phyloP scores from a whole-genome alignment of 1,140 invertebrate genomes.

The Odontomachus brunneus region DNA sequence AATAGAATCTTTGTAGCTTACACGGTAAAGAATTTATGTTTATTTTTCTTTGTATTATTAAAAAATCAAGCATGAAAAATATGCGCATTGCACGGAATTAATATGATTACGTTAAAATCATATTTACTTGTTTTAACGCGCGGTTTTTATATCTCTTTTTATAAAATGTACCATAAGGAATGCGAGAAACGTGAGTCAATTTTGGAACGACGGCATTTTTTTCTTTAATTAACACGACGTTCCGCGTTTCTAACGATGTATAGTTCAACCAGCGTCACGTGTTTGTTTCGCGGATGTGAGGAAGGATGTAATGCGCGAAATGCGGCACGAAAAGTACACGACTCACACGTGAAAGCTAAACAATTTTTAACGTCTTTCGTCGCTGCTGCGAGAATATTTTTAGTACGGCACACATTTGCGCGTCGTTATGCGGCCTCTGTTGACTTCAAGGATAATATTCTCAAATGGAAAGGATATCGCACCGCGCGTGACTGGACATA shows the following conservation, averaged over 20 bases:
- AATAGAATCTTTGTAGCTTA: too few species aligned
- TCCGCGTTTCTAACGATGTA: neutral
- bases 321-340: neutral
- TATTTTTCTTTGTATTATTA: too few species aligned
- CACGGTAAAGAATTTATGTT: too few species aligned
- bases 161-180: too few species aligned
- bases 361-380: conserved; percentile 6
- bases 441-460: neutral
- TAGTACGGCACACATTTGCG: neutral
- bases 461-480: conserved; percentile 27
- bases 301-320: neutral
- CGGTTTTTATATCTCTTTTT: too few species aligned
- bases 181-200: too few species aligned
- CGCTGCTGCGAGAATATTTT: conserved; percentile 11
- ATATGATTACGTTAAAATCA: too few species aligned
- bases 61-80: too few species aligned
- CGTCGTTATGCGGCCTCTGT: neutral
- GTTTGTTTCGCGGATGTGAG: neutral
- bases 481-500: neutral
- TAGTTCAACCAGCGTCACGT: neutral
- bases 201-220: too few species aligned
- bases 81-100: too few species aligned
- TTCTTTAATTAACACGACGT: neutral
- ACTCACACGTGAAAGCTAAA: neutral
- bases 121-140: too few species aligned